Conservation (phyloP, 2,113 vertebrate genomes). For the Ailurus styani region DNA sequence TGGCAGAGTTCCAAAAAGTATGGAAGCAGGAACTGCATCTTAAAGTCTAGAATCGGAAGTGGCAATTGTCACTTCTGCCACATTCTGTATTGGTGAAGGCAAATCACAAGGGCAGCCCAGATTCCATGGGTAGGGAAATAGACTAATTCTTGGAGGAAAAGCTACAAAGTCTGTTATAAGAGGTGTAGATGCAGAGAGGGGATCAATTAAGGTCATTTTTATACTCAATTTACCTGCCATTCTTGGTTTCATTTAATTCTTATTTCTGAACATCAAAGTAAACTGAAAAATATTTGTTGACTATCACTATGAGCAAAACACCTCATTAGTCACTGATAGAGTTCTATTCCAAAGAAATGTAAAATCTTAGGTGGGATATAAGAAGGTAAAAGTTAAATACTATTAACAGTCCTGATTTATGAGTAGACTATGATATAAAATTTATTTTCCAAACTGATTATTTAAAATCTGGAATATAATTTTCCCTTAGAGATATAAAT, state of each 20-base stretch:
- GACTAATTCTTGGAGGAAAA: not conserved
- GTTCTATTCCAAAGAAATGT: not conserved
- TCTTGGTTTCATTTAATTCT: not conserved
- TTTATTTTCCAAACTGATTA: slow-evolving; percentile 20
- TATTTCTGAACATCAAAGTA: not conserved
- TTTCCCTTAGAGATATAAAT: slow-evolving; percentile 38
- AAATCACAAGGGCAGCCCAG: not conserved
- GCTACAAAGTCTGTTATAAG: not conserved
- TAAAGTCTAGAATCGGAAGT: not conserved
- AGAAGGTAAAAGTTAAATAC: not conserved
- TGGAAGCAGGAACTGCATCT: not conserved
- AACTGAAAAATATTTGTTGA: not conserved
- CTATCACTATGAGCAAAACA: not conserved
- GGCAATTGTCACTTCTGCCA: not conserved
- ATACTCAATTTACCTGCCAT: not conserved
- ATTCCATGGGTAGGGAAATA: not conserved
- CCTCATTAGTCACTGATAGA: not conserved
- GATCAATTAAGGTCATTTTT: not conserved
- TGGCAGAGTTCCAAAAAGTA: not conserved
- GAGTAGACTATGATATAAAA: not conserved
- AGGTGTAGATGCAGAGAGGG: not conserved
- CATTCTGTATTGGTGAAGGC: not conserved
- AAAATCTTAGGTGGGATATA: not conserved
- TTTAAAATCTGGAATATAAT: slow-evolving; percentile 48
- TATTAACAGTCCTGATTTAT: slow-evolving; percentile 24